phyloP scores from a whole-genome alignment of 2,797 vertebrate genomes.

The Lophius americanus region DNA sequence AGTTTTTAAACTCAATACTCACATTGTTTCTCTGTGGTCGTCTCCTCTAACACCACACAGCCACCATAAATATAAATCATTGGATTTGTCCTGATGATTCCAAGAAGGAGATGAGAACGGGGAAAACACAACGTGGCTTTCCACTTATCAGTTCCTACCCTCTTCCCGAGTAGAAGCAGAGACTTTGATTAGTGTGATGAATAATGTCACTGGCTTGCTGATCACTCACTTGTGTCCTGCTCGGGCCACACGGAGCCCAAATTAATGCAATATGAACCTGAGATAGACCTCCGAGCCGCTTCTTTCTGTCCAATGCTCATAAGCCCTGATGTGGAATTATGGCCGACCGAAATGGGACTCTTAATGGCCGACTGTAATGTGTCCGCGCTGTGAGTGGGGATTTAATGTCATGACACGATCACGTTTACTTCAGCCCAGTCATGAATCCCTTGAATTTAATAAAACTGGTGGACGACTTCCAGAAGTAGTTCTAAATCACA shows the following conservation, averaged over 20 bases:
- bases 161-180: conserved; percentile 39
- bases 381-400: not conserved
- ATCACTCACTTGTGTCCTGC: conserved; percentile 56
- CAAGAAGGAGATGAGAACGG: conserved; percentile 41
- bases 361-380: conserved; percentile 16
- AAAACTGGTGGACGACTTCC: not conserved
- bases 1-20: conserved; percentile 4
- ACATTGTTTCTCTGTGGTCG: conserved; percentile 1
- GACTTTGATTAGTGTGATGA: conserved; percentile 58
- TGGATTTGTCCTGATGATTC: conserved; percentile 48
- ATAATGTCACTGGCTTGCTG: conserved; percentile 39
- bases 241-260: conserved; percentile 32
- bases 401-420: conserved; percentile 28
- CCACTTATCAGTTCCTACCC: conserved; percentile 41
- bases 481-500: conserved; percentile 7
- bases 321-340: conserved; percentile 57
- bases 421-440: conserved; percentile 15
- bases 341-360: conserved; percentile 32
- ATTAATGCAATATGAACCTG: conserved; percentile 50
- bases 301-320: conserved; percentile 43
- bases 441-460: conserved; percentile 13
- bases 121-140: conserved; percentile 30
- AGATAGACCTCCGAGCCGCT: conserved; percentile 45
- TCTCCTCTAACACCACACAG: conserved; percentile 1
- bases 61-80: conserved; percentile 46